A percentile compares a stretch with the other conserved stretches of the same genome.
Conservation (phyloP, 2,888 invertebrate species). For the Cataglyphis livida region DNA sequence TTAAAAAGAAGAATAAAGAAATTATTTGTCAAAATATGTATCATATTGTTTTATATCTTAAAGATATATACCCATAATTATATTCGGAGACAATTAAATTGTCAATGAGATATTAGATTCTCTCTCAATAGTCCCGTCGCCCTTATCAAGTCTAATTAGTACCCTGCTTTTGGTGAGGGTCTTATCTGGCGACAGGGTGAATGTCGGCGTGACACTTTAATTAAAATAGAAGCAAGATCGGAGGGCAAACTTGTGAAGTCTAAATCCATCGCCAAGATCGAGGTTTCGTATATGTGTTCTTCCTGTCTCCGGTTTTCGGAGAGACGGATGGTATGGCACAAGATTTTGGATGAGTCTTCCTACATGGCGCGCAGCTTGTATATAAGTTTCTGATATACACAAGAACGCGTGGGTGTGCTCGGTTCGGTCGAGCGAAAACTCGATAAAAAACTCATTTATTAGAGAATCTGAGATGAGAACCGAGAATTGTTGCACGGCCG, state of each 20-base stretch:
- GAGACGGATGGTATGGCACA: slow-evolving; percentile 52
- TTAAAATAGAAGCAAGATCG: slow-evolving; percentile 47
- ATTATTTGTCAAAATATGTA: neutral
- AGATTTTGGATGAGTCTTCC: slow-evolving; percentile 58
- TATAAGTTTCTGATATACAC: slow-evolving; percentile 54
- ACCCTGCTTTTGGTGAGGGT: slow-evolving; percentile 13
- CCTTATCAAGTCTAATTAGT: slow-evolving; percentile 50
- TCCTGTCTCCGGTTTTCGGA: slow-evolving; percentile 24
- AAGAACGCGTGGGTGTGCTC: neutral
- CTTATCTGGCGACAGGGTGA: slow-evolving; percentile 9
- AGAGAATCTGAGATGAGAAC: slow-evolving; percentile 66
- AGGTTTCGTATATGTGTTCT: neutral
- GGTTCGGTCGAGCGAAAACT: slow-evolving; percentile 52
- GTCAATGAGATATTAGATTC: slow-evolving; percentile 6
- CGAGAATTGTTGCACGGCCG: slow-evolving; percentile 15
- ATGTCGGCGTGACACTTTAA: slow-evolving; percentile 41
- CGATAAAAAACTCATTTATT: slow-evolving; percentile 70
- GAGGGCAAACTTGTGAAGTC: neutral
- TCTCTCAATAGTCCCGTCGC: neutral
- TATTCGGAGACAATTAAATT: neutral
- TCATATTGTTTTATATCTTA: neutral
- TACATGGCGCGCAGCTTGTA: slow-evolving; percentile 26
- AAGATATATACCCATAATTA: neutral
- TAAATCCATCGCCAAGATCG: slow-evolving; percentile 25
- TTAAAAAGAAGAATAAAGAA: neutral